Conservation (phyloP, 2,797 vertebrate species). For the Mareca strepera region DNA sequence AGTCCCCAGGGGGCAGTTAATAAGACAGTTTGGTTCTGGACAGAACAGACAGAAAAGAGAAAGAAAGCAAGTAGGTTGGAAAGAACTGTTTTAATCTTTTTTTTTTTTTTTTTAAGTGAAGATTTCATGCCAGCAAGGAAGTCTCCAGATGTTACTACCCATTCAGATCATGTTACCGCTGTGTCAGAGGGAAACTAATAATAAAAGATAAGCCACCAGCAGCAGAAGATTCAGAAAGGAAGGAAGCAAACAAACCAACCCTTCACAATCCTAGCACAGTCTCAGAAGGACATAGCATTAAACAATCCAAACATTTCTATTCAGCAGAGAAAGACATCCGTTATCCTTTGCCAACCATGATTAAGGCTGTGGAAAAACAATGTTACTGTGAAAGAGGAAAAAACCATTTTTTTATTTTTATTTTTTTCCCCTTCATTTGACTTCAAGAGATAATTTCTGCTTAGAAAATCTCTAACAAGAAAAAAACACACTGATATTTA, state of each 20-base stretch:
- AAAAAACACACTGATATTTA: background rate
- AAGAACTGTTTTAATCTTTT: conserved; percentile 68
- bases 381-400: background rate
- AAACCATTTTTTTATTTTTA: background rate
- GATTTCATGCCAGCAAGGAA: conserved; percentile 44
- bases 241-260: conserved; percentile 16
- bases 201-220: background rate
- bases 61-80: conserved; percentile 83
- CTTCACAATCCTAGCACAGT: conserved; percentile 22
- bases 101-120: conserved; percentile 28
- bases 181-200: conserved; percentile 24
- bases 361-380: background rate
- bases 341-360: background rate
- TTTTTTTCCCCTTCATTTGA: background rate
- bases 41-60: conserved; percentile 85
- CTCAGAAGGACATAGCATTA: conserved; percentile 21
- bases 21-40: conserved; percentile 99
- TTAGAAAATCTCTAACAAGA: background rate
- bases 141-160: conserved; percentile 28
- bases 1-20: conserved; percentile 99
- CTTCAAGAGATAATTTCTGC: background rate
- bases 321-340: background rate
- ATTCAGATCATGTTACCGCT: conserved; percentile 58
- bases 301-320: conserved; percentile 30
- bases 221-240: conserved; percentile 51